Evolutionary conservation across 1,140 invertebrate species (phyloP).

Genomic region (Choristoneura fumiferana): DNA sequence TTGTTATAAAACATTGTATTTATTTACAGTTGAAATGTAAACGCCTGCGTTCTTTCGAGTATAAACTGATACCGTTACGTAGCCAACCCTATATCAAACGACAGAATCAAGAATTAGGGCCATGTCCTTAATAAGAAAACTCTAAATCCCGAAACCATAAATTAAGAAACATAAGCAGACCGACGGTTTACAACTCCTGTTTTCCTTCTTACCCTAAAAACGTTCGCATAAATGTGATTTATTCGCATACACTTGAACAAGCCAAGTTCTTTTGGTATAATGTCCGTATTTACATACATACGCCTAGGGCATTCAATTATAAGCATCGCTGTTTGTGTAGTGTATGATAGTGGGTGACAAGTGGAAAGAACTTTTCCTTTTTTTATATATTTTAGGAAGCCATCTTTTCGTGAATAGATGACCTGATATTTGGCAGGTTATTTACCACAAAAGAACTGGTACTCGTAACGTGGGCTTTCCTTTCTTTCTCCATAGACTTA

Average conservation of each 20-base stretch:
- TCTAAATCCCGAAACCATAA: conserved; percentile 9
- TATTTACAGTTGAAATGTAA: no score
- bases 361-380: not conserved
- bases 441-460: not conserved
- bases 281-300: conserved; percentile 30
- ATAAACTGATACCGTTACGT: no score
- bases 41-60: no score
- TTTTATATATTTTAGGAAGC: not conserved
- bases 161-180: conserved; percentile 8
- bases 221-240: conserved; percentile 32
- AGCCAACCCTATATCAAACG: no score
- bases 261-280: conserved; percentile 28
- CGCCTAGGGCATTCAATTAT: not conserved
- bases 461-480: no score
- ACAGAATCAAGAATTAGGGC: not conserved
- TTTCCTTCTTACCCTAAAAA: conserved; percentile 22
- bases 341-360: not conserved
- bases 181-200: conserved; percentile 19
- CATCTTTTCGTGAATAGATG: not conserved
- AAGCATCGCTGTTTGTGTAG: not conserved
- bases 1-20: no score
- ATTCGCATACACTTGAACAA: conserved; percentile 25
- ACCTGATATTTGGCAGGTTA: not conserved
- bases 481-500: no score
- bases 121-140: not conserved